These are phyloP conservation scores for Pemphredon lugubris DNA, from an alignment of 2,888 invertebrate species.

Conservation along the genomic window DNA sequence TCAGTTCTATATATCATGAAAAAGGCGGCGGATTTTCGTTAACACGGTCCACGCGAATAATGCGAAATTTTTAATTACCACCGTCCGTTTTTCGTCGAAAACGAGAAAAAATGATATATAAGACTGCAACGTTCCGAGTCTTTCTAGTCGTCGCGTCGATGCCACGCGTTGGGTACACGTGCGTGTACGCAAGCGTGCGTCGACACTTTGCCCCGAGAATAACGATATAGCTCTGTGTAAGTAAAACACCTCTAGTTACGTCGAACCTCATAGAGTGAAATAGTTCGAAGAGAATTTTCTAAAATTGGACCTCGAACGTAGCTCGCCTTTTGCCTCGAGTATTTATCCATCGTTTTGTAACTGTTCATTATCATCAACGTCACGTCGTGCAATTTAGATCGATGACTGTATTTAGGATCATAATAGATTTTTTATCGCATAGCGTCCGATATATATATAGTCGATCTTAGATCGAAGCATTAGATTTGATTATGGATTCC, in stretches of 20 bases:
- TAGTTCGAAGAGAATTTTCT: slow-evolving; percentile 29
- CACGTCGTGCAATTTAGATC: slow-evolving; percentile 28
- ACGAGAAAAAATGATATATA: slow-evolving; percentile 68
- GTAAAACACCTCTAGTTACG: slow-evolving; percentile 58
- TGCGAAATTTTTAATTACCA: too few species aligned
- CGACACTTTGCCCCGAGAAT: slow-evolving; percentile 68
- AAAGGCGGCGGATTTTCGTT: not conserved
- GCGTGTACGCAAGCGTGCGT: slow-evolving; percentile 50
- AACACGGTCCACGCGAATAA: not conserved
- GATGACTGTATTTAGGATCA: too few species aligned
- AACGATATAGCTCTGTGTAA: slow-evolving; percentile 69
- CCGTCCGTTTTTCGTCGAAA: too few species aligned
- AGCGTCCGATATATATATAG: slow-evolving; percentile 27
- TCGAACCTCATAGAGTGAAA: slow-evolving; percentile 39
- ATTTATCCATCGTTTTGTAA: slow-evolving; percentile 18
- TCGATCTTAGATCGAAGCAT: slow-evolving; percentile 38
- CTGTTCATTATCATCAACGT: slow-evolving; percentile 20
- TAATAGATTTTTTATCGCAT: too few species aligned
- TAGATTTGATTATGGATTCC: too few species aligned
- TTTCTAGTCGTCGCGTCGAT: slow-evolving; percentile 65
- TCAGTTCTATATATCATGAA: slow-evolving; percentile 40
- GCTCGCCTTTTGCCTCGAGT: slow-evolving; percentile 65
- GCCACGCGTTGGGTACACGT: slow-evolving; percentile 56
- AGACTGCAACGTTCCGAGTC: slow-evolving; percentile 67
- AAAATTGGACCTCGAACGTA: slow-evolving; percentile 51